Evolutionary conservation across 2,888 invertebrate species (phyloP).

Genomic region (Leptothorax acervorum): DNA sequence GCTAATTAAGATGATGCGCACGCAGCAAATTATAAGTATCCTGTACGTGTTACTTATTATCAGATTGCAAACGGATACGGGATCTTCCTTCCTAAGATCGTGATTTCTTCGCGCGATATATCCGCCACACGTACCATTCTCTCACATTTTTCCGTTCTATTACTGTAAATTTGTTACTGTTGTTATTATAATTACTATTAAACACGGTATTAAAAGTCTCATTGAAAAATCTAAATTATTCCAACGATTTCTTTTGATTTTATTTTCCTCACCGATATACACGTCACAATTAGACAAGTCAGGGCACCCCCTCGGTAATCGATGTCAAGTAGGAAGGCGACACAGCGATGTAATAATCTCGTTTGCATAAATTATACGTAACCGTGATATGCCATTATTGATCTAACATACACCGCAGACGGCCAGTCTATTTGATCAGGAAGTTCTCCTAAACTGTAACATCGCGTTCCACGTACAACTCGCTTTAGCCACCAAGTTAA

Average conservation of each 20-base stretch:
- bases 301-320: background rate
- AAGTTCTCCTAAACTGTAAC: conserved; percentile 34
- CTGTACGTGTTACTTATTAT: conserved; percentile 43
- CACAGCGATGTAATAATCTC: conserved; percentile 31
- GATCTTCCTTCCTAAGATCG: conserved; percentile 43
- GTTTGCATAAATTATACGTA: conserved; percentile 42
- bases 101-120: conserved; percentile 30
- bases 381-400: conserved; percentile 30
- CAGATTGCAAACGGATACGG: conserved; percentile 40
- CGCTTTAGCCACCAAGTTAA: conserved; percentile 25
- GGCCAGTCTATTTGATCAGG: conserved; percentile 33
- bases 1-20: conserved; percentile 52
- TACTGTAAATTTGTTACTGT: background rate
- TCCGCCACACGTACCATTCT: conserved; percentile 18
- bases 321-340: conserved; percentile 18
- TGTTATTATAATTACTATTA: background rate
- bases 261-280: background rate
- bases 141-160: conserved; percentile 28
- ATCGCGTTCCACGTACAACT: background rate
- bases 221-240: background rate
- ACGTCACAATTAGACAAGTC: background rate
- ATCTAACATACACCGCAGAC: conserved; percentile 23
- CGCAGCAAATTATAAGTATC: conserved; percentile 63
- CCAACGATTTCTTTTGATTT: background rate
- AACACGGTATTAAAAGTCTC: background rate